phyloP scores from a whole-genome alignment of 2,797 vertebrate genomes.

The Paguma larvata region DNA sequence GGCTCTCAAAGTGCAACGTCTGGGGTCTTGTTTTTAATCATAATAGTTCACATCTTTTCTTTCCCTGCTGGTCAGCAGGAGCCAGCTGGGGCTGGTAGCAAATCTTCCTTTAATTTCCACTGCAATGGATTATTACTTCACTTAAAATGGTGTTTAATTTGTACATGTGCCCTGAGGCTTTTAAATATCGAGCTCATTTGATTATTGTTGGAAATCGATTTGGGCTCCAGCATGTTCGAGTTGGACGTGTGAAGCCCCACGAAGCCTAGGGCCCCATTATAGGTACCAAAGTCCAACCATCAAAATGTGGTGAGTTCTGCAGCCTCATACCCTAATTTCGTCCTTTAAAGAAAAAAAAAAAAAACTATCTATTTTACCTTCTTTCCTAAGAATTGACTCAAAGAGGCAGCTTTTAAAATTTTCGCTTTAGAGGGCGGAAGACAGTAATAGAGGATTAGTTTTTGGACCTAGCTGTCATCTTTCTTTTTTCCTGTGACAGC shows the following conservation, averaged over 20 bases:
- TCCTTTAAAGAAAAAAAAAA: constrained; percentile 1
- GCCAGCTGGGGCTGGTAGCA: constrained; percentile 48
- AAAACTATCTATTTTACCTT: background rate
- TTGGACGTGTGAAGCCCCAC: background rate
- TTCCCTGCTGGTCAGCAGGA: constrained; percentile 12
- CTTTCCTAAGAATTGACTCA: background rate
- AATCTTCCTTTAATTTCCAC: constrained; percentile 75
- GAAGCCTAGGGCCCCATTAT: background rate
- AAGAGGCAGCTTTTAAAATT: constrained; percentile 23
- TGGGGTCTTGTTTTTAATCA: constrained; percentile 76
- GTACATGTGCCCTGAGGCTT: constrained; percentile 60
- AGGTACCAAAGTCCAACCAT: background rate
- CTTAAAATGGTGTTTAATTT: constrained; percentile 75
- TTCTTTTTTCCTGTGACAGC: background rate
- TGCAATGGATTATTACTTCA: constrained; percentile 74
- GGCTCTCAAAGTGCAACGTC: background rate
- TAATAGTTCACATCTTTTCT: constrained; percentile 69
- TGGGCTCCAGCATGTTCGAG: constrained; percentile 36
- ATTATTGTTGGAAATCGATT: constrained; percentile 74
- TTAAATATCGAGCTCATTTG: constrained; percentile 69
- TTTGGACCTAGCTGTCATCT: background rate
- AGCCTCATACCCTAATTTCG: background rate
- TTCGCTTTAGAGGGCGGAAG: background rate
- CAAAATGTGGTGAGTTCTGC: background rate
- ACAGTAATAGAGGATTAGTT: background rate